These are phyloP conservation scores for Stenolophus ochropezus DNA, from an alignment of 2,888 invertebrate genomes.

Conservation along the genomic window DNA sequence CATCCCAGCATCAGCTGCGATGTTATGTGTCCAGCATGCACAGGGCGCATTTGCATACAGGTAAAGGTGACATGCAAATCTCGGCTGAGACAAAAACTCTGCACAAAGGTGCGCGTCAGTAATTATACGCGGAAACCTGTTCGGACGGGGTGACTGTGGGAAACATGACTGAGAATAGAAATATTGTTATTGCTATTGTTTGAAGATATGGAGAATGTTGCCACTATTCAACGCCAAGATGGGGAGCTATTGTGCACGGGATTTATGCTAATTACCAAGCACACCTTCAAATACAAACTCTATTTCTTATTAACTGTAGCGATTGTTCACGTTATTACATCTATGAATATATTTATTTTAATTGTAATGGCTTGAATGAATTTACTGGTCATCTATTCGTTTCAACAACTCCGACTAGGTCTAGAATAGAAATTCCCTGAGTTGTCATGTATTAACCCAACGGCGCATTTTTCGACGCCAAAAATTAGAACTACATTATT, in stretches of 20 bases:
- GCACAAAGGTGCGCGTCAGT: slow-evolving; percentile 2
- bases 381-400: no score
- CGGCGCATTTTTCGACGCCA: no score
- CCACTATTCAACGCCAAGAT: not conserved
- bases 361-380: no score
- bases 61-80: slow-evolving; percentile 26
- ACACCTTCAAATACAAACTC: not conserved
- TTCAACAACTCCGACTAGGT: no score
- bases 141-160: slow-evolving; percentile 33
- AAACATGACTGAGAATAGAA: not conserved
- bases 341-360: no score
- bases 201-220: not conserved
- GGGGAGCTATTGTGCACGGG: not conserved
- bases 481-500: no score
- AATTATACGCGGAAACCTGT: slow-evolving; percentile 27
- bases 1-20: slow-evolving; percentile 19
- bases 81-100: slow-evolving; percentile 41
- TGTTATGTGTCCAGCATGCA: not conserved
- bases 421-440: no score
- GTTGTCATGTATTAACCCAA: no score
- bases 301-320: not conserved
- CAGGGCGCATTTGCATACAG: not conserved
- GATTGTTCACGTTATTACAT: no score
- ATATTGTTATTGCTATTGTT: not conserved
- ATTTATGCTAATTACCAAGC: not conserved